Evolutionary conservation across 2,113 vertebrate genomes (phyloP).

Genomic region (Oryzias javanicus): DNA sequence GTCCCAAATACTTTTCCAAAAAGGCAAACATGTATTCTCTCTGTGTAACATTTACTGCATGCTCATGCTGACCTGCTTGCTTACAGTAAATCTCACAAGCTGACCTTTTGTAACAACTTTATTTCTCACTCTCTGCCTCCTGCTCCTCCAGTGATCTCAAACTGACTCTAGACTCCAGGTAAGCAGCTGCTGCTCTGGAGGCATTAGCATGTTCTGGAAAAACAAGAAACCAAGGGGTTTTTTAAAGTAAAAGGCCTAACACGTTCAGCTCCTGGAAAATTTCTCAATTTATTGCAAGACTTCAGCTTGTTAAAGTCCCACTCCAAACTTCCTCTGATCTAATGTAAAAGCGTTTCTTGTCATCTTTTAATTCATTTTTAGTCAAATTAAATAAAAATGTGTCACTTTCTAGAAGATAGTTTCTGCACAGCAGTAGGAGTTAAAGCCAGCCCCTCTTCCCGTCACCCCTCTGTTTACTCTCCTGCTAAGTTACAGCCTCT

Average conservation of each 20-base stretch:
- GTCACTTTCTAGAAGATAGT: no score
- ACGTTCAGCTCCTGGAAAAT: no score
- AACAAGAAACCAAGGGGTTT: conserved; percentile 6
- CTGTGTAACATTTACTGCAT: neutral
- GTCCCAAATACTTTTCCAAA: neutral
- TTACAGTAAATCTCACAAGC: conserved; percentile 20
- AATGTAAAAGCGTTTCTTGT: no score
- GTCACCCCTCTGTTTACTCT: no score
- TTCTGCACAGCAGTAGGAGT: no score
- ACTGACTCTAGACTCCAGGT: conserved; percentile 76
- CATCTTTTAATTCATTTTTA: no score
- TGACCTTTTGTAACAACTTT: conserved; percentile 49
- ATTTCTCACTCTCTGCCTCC: conserved; percentile 63
- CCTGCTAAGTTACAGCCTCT: no score
- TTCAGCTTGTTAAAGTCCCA: no score
- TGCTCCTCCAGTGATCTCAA: conserved; percentile 72
- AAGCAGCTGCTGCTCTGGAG: conserved; percentile 52
- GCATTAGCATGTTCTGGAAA: conserved; percentile 20
- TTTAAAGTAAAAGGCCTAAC: neutral
- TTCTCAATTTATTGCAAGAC: no score
- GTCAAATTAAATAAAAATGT: no score
- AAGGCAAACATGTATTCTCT: neutral
- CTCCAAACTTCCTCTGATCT: no score
- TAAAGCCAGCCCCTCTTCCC: no score
- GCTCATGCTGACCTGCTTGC: conserved; percentile 34